phyloP scores from a whole-genome alignment of 37 sponge, comb jelly and placozoan species.

The Oopsacas minuta region DNA sequence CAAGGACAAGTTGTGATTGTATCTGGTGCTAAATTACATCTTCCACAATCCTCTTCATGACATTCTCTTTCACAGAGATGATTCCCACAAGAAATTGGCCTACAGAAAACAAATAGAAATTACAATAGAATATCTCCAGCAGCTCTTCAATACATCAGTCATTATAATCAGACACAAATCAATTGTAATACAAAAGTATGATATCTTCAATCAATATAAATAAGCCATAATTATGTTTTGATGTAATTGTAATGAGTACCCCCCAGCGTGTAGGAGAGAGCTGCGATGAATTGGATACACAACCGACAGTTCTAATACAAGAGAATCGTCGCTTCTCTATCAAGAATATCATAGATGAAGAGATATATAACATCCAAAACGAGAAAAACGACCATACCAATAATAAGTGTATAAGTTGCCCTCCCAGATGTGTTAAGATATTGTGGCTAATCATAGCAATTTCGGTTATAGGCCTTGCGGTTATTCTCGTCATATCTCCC shows the following conservation, averaged over 20 bases:
- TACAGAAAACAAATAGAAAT: conserved; percentile 1
- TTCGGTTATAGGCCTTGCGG: background rate
- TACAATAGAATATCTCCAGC: background rate
- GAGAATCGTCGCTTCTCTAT: too few species aligned
- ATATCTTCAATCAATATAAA: too few species aligned
- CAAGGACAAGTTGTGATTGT: conserved; percentile 64
- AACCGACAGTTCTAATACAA: too few species aligned
- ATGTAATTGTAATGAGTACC: too few species aligned
- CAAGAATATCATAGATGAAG: too few species aligned
- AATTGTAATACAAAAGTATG: too few species aligned
- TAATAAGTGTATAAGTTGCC: background rate
- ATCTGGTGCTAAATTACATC: conserved; percentile 50
- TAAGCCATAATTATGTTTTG: too few species aligned
- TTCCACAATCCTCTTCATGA: conserved; percentile 54
- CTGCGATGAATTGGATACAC: too few species aligned
- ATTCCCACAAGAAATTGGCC: conserved; percentile 68
- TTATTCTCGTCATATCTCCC: background rate
- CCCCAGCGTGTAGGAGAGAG: too few species aligned
- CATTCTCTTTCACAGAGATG: conserved; percentile 64
- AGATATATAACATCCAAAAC: too few species aligned
- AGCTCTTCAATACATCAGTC: too few species aligned
- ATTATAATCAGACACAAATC: too few species aligned
- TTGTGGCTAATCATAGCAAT: background rate
- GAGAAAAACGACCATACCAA: background rate
- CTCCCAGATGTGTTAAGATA: background rate